These are phyloP conservation scores for Tetragonisca angustula DNA, from an alignment of 2,888 invertebrate species.

Conservation along the genomic window DNA sequence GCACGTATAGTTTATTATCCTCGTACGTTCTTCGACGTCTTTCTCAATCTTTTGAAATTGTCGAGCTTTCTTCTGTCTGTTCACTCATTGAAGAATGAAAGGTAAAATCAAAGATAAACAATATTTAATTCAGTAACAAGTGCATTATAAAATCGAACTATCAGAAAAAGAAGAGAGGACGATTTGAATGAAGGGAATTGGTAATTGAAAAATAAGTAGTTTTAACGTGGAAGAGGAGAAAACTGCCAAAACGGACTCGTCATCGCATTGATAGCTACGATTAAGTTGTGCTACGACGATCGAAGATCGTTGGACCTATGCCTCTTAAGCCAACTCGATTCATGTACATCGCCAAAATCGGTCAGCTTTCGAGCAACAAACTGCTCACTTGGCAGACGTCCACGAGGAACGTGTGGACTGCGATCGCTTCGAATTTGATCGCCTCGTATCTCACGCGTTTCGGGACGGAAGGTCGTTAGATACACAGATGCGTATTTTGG, in stretches of 20 bases:
- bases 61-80: too few relatives aligned
- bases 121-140: not conserved
- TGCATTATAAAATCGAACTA: not conserved
- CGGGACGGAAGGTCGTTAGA: slow-evolving; percentile 26
- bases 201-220: not conserved
- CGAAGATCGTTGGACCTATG: slow-evolving; percentile 22
- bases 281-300: not conserved
- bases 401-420: slow-evolving; percentile 22
- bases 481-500: slow-evolving; percentile 37
- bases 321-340: slow-evolving; percentile 31
- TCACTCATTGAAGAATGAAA: not conserved
- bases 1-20: not conserved
- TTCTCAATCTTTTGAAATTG: not conserved
- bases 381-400: slow-evolving; percentile 46
- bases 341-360: slow-evolving; percentile 55
- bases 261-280: slow-evolving; percentile 17
- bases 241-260: not conserved
- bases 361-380: slow-evolving; percentile 36
- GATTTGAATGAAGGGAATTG: not conserved
- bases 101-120: not conserved
- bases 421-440: slow-evolving; percentile 26
- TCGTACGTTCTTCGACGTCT: not conserved
- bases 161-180: not conserved
- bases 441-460: not conserved
- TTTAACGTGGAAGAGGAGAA: not conserved